These are phyloP conservation scores for Leptopilina clavipes DNA, from an alignment of 1,140 invertebrate species.

Conservation along the genomic window DNA sequence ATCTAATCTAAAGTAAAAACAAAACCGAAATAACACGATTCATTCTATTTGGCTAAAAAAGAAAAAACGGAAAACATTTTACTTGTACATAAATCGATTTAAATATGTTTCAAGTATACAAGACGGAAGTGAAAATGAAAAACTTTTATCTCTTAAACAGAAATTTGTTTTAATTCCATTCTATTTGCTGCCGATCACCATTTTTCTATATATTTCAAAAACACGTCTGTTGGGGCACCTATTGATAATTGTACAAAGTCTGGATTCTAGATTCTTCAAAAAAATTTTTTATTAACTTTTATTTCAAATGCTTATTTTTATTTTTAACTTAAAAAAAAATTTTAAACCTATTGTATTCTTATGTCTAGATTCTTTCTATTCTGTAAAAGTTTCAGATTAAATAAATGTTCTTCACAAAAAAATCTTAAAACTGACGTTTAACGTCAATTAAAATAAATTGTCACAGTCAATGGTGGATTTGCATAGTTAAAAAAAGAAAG, in stretches of 20 bases:
- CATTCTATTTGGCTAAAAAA: background rate
- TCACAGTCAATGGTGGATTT: slow-evolving; percentile 37
- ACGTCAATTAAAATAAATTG: background rate
- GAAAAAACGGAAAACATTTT: background rate
- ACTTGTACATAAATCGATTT: slow-evolving; percentile 17
- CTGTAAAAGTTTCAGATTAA: slow-evolving; percentile 17
- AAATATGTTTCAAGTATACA: no score
- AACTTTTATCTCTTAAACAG: no score
- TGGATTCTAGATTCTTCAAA: background rate
- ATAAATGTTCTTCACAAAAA: slow-evolving; percentile 25
- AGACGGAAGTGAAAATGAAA: no score
- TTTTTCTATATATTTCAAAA: background rate
- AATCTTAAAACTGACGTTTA: slow-evolving; percentile 2
- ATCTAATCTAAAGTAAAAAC: slow-evolving; percentile 28
- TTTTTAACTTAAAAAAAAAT: background rate
- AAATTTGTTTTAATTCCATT: no score
- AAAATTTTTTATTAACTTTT: slow-evolving; percentile 1
- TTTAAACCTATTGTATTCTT: background rate
- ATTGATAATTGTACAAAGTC: slow-evolving; percentile 29
- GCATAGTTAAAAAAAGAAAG: slow-evolving; percentile 22
- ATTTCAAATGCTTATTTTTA: background rate
- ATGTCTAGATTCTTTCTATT: background rate
- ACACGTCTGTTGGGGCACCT: background rate
- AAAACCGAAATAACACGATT: background rate
- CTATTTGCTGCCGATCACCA: background rate